Evolutionary conservation across 2,113 vertebrate genomes (phyloP), one percentile per base, ranked within the genome.

Genomic region (Morone saxatilis): DNA sequence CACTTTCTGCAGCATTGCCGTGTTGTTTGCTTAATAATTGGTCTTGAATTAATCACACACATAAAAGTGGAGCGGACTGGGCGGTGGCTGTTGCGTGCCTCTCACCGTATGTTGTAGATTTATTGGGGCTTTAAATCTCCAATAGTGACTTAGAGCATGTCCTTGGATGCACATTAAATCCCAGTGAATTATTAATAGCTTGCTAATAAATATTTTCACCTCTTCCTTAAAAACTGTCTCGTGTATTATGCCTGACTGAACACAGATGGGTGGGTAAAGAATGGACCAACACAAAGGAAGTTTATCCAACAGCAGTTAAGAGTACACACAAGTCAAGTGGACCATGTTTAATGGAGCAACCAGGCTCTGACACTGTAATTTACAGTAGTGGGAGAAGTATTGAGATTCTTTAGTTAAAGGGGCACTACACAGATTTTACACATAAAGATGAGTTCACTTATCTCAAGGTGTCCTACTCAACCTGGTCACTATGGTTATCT

Each of bases 141-240:
- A 25, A 13, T 17, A 40, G 69, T 77, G 75, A 86, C 84, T 85
- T 53, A 20, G 60, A 80, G 70, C 17, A 76, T 83, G 80, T 86
- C 84, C 89, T 89, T 86, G 78, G 76, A 81, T 77, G 48, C 63
- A 60, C 68, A 78, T 80, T 89, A 59, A 80, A 69, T 81, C 80
- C 45, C 4, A 60, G 40, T 71, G 65, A 77, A 87, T 86, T 84
- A 91, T 88, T 84, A 86, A 85, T 83, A 53, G 53, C 25, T 76
- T 45, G 40, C 76, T 89, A 78, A 91, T 88, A 86, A 87, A 84
- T 83, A 71, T 71, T 67, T 53, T 67, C 75, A 67, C 65, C 41
- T 60, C 76, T 87, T 88, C 10, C 45, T 79, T 65, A 71, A 73
- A 80, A 78, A 71, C 11, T 9, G 38, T 43, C 17, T 25, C 60